Evolutionary conservation across 2,113 vertebrate species (phyloP).

Genomic region (Anser brachyrhynchus): DNA sequence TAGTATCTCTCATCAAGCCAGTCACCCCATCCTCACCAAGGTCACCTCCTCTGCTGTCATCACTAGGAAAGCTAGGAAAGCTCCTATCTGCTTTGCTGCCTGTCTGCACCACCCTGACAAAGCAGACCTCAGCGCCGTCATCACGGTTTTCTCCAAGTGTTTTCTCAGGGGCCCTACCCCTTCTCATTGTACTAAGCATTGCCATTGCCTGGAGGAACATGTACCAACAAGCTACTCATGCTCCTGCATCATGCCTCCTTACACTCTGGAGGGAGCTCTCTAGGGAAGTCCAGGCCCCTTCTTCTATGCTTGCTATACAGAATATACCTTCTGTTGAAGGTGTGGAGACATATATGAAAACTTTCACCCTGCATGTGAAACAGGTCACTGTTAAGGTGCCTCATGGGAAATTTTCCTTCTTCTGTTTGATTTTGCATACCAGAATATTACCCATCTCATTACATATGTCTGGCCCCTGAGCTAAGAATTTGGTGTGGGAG

Average conservation of each 20-base stretch:
- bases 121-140: not conserved
- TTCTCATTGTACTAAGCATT: rapidly evolving
- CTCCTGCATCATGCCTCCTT: not conserved
- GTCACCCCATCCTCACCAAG: not conserved
- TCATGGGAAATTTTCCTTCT: not conserved
- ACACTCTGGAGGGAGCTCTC: not conserved
- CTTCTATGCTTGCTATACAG: not conserved
- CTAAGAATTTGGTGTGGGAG: not conserved
- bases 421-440: not conserved
- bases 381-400: not conserved
- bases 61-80: not conserved
- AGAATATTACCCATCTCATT: not conserved
- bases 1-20: not conserved
- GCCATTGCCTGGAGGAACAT: not conserved
- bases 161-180: not conserved
- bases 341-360: not conserved
- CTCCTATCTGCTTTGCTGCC: not conserved
- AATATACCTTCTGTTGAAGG: not conserved
- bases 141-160: not conserved
- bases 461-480: not conserved
- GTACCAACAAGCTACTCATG: not conserved
- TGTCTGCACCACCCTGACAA: not conserved
- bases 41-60: not conserved
- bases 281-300: not conserved
- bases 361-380: not conserved